Conservation (phyloP, 2,888 invertebrate genomes). For the Bugulina stolonifera region DNA sequence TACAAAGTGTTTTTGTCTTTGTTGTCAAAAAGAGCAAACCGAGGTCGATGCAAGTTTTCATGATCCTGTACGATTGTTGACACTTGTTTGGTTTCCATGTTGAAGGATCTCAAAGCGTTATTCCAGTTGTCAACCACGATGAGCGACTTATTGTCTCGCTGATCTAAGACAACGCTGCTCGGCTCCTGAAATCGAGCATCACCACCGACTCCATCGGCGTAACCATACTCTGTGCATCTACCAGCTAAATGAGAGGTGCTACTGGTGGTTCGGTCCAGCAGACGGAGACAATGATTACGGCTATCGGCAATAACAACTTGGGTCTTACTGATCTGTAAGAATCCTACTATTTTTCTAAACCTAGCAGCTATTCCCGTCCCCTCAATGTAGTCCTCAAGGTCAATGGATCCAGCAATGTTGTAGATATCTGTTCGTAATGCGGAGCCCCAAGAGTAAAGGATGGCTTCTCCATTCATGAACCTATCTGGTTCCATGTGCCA, state of each 20-base stretch:
- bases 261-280: not conserved
- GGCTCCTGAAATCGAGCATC: not conserved
- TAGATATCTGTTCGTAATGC: not conserved
- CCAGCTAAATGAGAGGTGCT: not conserved
- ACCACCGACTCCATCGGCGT: not conserved
- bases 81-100: not conserved
- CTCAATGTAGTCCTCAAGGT: not conserved
- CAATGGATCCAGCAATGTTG: not conserved
- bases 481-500: conserved; percentile 18
- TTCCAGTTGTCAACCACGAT: not conserved
- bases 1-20: conserved; percentile 6
- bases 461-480: not conserved
- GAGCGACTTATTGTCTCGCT: not conserved
- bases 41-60: not conserved
- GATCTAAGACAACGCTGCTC: not conserved
- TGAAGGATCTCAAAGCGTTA: not conserved
- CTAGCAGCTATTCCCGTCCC: not conserved
- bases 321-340: not conserved
- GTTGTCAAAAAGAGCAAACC: conserved; percentile 6
- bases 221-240: not conserved
- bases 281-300: not conserved
- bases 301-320: not conserved
- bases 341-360: not conserved
- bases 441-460: conserved; percentile 5
- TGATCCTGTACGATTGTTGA: conserved; percentile 1